Conservation (phyloP, 2,888 invertebrate genomes). For the Eurytoma californica region DNA sequence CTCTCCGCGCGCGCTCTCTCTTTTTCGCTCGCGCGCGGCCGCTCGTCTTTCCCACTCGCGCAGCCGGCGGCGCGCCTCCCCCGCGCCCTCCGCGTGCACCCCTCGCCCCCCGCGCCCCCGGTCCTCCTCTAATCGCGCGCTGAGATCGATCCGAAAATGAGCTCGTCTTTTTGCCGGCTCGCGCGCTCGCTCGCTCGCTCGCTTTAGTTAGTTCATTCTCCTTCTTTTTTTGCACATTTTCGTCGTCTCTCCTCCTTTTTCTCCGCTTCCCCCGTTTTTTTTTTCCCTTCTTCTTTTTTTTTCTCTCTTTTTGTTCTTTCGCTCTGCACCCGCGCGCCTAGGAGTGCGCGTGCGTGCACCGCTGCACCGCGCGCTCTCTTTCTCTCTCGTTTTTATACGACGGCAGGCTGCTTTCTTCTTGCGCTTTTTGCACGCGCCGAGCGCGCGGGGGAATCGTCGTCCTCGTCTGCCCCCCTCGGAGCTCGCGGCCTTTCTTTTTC, state of each 20-base stretch:
- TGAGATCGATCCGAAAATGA: conserved; percentile 59
- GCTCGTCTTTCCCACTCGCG: conserved; percentile 16
- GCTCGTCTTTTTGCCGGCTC: conserved; percentile 57
- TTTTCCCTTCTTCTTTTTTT: no score
- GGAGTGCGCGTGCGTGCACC: conserved; percentile 51
- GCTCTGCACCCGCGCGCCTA: background rate
- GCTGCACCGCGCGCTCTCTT: conserved; percentile 30
- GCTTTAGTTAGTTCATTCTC: conserved; percentile 37
- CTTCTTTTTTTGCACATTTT: conserved; percentile 10
- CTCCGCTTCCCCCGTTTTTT: no score
- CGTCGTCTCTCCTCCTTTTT: conserved; percentile 18
- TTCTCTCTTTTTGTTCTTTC: background rate
- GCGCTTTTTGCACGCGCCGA: conserved; percentile 46
- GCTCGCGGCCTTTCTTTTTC: conserved; percentile 48
- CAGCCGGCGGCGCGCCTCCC: conserved; percentile 9
- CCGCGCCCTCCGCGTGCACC: background rate
- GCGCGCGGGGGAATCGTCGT: conserved; percentile 48
- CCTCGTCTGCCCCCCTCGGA: conserved; percentile 22
- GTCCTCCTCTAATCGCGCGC: conserved; percentile 57
- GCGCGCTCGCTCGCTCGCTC: conserved; percentile 22
- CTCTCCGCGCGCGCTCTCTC: background rate
- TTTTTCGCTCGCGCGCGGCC: background rate
- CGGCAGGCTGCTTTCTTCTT: conserved; percentile 52
- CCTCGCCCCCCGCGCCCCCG: conserved; percentile 23
- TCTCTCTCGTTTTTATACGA: conserved; percentile 48